Conservation (phyloP, 2,888 invertebrate genomes). For the Stegophylla sp. region DNA sequence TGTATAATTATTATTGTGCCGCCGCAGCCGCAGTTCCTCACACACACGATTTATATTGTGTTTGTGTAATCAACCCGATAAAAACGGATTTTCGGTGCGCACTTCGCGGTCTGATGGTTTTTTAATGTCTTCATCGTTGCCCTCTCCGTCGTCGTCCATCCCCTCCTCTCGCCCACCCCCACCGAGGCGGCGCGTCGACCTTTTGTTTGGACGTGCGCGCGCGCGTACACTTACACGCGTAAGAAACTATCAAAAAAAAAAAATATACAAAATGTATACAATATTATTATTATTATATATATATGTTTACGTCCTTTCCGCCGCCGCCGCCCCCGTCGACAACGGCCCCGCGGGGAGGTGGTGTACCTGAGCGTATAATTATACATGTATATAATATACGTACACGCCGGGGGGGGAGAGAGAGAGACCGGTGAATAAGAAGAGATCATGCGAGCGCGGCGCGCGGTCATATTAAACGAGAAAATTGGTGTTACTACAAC, state of each 20-base stretch:
- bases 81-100: slow-evolving; percentile 59
- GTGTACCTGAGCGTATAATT: neutral
- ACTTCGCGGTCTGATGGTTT: slow-evolving; percentile 59
- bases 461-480: slow-evolving; percentile 57
- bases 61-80: slow-evolving; percentile 59
- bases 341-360: neutral
- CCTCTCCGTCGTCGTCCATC: neutral
- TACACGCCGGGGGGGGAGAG: neutral
- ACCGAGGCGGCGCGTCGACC: neutral
- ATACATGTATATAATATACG: neutral
- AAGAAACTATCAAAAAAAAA: slow-evolving; percentile 31
- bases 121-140: slow-evolving; percentile 59
- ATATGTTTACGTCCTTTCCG: neutral
- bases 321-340: neutral
- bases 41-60: slow-evolving; percentile 51
- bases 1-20: slow-evolving; percentile 50
- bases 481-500: slow-evolving; percentile 59
- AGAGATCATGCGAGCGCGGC: slow-evolving; percentile 51
- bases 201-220: slow-evolving; percentile 39
- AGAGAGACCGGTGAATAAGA: neutral
- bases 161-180: neutral
- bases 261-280: slow-evolving; percentile 2
- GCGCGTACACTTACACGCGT: slow-evolving; percentile 38
- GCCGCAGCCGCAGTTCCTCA: slow-evolving; percentile 41
- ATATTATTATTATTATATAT: too few relatives aligned